A percentile compares a stretch with the other conserved stretches of the same genome.
phyloP scores from a whole-genome alignment of 2,113 vertebrate species.

The Gorsachius goisagi region DNA sequence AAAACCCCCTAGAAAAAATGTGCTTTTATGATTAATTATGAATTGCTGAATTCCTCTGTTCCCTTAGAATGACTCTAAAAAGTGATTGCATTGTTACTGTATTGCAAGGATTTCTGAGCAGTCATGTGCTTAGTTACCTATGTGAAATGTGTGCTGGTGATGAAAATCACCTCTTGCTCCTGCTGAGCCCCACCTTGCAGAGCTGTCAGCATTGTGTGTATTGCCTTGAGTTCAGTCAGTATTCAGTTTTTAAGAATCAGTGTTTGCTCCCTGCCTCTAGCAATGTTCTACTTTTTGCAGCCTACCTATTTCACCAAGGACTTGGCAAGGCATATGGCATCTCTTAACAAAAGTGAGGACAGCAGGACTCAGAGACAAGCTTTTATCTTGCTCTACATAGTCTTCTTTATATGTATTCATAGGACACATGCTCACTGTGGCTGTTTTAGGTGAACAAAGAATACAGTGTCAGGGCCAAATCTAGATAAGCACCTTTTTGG shows the following conservation, averaged over 20 bases:
- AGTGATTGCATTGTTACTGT: constrained; percentile 1
- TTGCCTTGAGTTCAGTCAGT: not conserved
- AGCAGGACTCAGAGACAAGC: not conserved
- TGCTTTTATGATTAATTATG: constrained; percentile 32
- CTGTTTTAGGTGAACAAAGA: not conserved
- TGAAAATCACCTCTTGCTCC: not conserved
- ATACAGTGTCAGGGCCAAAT: not conserved
- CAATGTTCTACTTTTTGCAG: constrained; percentile 30
- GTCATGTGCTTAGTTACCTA: not conserved
- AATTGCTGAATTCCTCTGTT: constrained; percentile 8
- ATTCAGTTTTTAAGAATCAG: constrained; percentile 5
- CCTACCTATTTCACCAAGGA: not conserved
- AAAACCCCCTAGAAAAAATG: not conserved
- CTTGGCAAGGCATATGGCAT: not conserved
- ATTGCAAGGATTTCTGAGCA: constrained; percentile 19
- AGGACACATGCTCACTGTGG: not conserved
- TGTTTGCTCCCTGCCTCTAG: constrained; percentile 33
- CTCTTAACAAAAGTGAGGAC: not conserved
- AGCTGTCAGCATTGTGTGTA: not conserved
- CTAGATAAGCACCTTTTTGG: not conserved
- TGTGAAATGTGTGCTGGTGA: constrained; percentile 25
- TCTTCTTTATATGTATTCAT: not conserved
- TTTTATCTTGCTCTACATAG: not conserved
- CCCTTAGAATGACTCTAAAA: not conserved
- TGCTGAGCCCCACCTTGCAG: constrained; percentile 27